Percentiles rank a stretch among this genome's conserved stretches.
Conservation (phyloP, 1,140 invertebrate genomes). For the Heliconius nattereri region DNA sequence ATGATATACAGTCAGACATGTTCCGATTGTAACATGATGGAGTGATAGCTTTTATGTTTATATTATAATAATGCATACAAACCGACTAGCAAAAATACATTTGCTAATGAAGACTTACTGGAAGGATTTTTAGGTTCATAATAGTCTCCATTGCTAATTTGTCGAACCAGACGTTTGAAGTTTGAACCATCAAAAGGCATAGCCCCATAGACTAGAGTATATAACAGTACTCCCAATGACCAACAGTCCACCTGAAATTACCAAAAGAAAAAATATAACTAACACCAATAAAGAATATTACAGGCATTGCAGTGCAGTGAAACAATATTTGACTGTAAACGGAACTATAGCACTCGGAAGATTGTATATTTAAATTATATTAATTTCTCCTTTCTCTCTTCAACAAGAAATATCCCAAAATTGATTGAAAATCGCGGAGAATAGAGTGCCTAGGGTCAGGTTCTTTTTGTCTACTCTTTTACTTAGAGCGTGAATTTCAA, state of each 20-base stretch:
- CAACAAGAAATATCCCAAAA: no score
- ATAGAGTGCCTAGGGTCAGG: no score
- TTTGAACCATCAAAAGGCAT: constrained; percentile 99
- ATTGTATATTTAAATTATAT: no score
- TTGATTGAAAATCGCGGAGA: no score
- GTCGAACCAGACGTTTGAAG: constrained; percentile 97
- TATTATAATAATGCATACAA: not conserved
- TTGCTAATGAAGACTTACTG: constrained; percentile 82
- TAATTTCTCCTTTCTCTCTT: no score
- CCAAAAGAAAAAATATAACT: not conserved
- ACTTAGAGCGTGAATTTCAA: no score
- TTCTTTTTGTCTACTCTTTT: no score
- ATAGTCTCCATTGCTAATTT: constrained; percentile 98
- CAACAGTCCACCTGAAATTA: constrained; percentile 89
- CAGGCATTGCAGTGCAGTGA: no score
- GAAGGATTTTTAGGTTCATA: constrained; percentile 97
- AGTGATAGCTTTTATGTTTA: not conserved
- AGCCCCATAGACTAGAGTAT: constrained; percentile 98
- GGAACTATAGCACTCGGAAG: no score
- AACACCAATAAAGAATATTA: not conserved
- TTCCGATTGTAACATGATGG: not conserved
- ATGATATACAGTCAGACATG: not conserved
- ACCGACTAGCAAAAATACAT: no score
- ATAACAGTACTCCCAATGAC: constrained; percentile 98
- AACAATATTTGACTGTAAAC: no score